Percentiles rank a stretch among this genome's conserved stretches.
Evolutionary conservation across 1,140 invertebrate species (phyloP).

Genomic region (Dreissena rostriformis): DNA sequence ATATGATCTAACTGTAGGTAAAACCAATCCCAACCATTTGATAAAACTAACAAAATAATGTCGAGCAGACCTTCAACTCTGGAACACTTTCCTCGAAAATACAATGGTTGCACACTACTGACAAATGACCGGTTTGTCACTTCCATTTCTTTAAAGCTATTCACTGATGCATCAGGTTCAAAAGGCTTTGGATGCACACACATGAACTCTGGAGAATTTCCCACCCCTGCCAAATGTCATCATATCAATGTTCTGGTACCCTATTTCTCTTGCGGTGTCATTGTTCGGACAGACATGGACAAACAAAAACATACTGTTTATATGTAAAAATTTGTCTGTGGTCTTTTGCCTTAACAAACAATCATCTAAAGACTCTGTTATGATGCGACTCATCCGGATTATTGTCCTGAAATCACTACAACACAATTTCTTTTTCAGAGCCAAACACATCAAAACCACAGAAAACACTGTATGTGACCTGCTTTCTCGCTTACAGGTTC

Average conservation of each 20-base stretch:
- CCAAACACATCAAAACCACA: not conserved
- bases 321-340: slow-evolving; percentile 9
- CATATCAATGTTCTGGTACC: slow-evolving; percentile 33
- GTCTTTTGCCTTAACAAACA: slow-evolving; percentile 30
- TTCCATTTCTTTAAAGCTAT: not conserved
- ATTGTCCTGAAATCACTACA: slow-evolving; percentile 13
- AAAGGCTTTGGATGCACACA: slow-evolving; percentile 18
- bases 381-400: slow-evolving; percentile 22
- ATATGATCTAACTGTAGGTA: not conserved
- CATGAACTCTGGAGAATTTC: not conserved
- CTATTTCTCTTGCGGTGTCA: slow-evolving; percentile 15
- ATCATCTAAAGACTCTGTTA: slow-evolving; percentile 11
- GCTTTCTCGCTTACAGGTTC: slow-evolving; percentile 20
- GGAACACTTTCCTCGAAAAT: not conserved
- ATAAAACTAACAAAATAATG: not conserved
- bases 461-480: slow-evolving; percentile 19
- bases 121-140: not conserved
- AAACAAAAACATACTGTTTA: slow-evolving; percentile 13
- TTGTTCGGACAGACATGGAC: not conserved
- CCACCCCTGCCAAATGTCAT: not conserved
- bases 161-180: not conserved
- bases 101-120: slow-evolving; percentile 18
- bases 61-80: slow-evolving; percentile 1
- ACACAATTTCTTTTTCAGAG: slow-evolving; percentile 10
- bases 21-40: not conserved